Base-by-base conservation (phyloP, 2,888 invertebrate species). In the Drosophila cyrtoloma region DNA sequence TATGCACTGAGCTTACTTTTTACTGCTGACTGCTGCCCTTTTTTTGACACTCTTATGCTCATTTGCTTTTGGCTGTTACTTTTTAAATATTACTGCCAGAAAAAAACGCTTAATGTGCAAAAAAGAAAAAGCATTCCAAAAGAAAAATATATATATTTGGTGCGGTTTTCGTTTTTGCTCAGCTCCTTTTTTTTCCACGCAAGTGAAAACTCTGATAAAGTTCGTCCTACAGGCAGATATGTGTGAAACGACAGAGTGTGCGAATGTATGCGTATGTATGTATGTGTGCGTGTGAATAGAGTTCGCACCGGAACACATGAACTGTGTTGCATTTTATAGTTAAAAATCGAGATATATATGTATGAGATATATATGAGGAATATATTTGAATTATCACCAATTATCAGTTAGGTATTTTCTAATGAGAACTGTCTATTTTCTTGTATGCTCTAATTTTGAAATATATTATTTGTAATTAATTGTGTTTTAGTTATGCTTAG, bases 31-130 rank as follows among this genome's bases (percentile, higher is more conserved):
- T 64, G 55, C 51, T 71, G 62, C 56, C 35, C 56, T 65, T 56
- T 56, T 66, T 66, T 56, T n/a, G 39, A 60, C 51, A 47, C 58
- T 70, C 64, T 69, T 60, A 55, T 74, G 76, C 76, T 84, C 75
- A 84, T 72, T 83, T 82, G 79, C 80, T 72, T 82, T 79, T 67
- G 61, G 50, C 64, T 69, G 65, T 69, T 75, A 51, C 56, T 69
- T 74, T 74, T 77, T 62, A 72, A 62, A 70, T 76, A 74, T 81
- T 67, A 71, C 57, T 50, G 59, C 53, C 53, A 50, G 30, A 35
- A 70, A 74, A 71, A 81, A 78, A 50, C 70, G 82, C 82, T 72
- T 79, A 81, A 77, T 81, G 75, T 60, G 84, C 83, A 71, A 39
- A 77, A 53, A 64, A 57, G 59, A 56, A 78, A 55, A 73, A 58